phyloP scores from a whole-genome alignment of 2,113 vertebrate genomes.

The Thamnaconus septentrionalis region DNA sequence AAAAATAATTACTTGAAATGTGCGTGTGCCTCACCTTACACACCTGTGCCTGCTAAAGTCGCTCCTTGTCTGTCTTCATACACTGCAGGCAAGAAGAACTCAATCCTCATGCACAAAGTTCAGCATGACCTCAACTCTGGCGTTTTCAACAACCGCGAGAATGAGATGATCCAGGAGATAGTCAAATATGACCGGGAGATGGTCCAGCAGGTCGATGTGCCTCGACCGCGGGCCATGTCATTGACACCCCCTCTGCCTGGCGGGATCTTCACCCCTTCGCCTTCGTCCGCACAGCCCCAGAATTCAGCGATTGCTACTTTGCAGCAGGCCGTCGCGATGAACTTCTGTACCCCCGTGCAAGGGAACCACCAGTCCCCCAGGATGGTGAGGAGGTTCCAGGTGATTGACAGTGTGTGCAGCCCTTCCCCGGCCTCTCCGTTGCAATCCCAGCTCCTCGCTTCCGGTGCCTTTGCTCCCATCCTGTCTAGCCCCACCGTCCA shows the following conservation, averaged over 20 bases:
- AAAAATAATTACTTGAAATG: no score
- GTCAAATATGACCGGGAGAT: slow-evolving; percentile 98
- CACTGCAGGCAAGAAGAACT: slow-evolving; percentile 93
- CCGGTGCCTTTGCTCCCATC: slow-evolving; percentile 72
- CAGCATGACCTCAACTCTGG: slow-evolving; percentile 95
- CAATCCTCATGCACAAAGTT: slow-evolving; percentile 94
- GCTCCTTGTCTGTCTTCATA: background rate
- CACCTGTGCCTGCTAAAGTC: background rate
- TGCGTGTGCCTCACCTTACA: background rate
- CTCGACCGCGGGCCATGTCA: slow-evolving; percentile 82
- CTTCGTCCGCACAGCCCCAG: slow-evolving; percentile 73
- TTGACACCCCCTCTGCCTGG: slow-evolving; percentile 58
- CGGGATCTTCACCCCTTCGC: slow-evolving; percentile 61
- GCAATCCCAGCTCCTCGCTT: slow-evolving; percentile 75
- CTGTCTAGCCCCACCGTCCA: slow-evolving; percentile 80
- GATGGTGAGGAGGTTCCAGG: slow-evolving; percentile 86
- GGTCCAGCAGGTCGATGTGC: slow-evolving; percentile 89
- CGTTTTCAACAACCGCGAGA: slow-evolving; percentile 97
- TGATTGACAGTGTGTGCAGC: slow-evolving; percentile 80
- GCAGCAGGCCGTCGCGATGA: slow-evolving; percentile 96
- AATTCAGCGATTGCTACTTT: slow-evolving; percentile 90
- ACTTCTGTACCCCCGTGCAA: slow-evolving; percentile 90
- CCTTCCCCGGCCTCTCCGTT: slow-evolving; percentile 79
- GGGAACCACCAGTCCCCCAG: slow-evolving; percentile 85
- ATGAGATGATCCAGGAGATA: slow-evolving; percentile 98